A percentile compares a stretch with the other conserved stretches of the same genome.
phyloP scores from a whole-genome alignment of 2,797 vertebrate genomes.

The Phoebastria nigripes region DNA sequence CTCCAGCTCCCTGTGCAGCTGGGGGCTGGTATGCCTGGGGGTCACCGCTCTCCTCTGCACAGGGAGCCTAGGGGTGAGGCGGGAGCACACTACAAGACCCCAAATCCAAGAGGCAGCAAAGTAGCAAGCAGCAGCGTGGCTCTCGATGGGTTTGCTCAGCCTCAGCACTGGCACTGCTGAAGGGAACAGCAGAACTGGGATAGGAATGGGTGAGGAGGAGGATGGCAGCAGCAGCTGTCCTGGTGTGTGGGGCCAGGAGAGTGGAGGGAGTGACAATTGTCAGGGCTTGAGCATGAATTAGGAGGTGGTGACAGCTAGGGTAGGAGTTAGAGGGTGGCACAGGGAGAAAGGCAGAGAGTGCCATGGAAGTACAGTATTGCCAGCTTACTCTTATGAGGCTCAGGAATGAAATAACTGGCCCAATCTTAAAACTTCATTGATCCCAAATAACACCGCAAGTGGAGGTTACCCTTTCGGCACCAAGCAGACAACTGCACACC shows the following conservation, averaged over 20 bases:
- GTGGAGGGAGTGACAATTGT: not conserved
- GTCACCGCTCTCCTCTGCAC: rapidly evolving
- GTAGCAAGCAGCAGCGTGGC: not conserved
- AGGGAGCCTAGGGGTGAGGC: not conserved
- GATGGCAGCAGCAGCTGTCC: not conserved
- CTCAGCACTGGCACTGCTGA: not conserved
- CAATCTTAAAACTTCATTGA: not conserved
- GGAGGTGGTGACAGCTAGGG: not conserved
- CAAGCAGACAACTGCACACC: not conserved
- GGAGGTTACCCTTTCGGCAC: not conserved
- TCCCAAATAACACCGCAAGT: not conserved
- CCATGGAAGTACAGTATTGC: not conserved
- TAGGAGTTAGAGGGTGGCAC: not conserved
- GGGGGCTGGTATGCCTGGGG: not conserved
- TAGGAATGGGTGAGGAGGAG: not conserved
- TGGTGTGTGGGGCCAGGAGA: not conserved
- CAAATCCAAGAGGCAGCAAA: not conserved
- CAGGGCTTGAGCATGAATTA: not conserved
- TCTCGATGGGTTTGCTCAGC: not conserved
- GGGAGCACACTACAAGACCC: not conserved
- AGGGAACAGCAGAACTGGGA: not conserved
- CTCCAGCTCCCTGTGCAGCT: not conserved
- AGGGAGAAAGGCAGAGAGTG: not conserved
- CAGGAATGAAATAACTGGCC: not conserved
- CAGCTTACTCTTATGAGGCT: not conserved